A percentile compares a stretch with the other conserved stretches of the same genome.
Conservation (phyloP, 2,888 invertebrate genomes). For the Zygothrica quintamaculata region DNA sequence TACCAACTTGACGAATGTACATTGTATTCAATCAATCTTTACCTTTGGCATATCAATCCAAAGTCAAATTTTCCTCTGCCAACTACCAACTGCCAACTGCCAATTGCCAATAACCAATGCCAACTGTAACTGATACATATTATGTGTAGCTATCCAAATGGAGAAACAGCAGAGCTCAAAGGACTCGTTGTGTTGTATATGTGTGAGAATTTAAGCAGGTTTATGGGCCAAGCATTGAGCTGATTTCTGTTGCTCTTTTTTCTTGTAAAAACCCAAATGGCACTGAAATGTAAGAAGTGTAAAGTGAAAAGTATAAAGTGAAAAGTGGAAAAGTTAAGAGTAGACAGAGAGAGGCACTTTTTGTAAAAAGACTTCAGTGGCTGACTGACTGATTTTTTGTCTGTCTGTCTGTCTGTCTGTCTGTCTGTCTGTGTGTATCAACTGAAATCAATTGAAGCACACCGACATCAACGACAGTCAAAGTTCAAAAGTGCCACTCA, state of each 20-base stretch:
- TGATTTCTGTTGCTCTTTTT: constrained; percentile 44
- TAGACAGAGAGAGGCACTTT: constrained; percentile 14
- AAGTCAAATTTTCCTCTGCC: neutral
- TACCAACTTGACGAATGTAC: constrained; percentile 35
- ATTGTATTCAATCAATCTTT: constrained; percentile 28
- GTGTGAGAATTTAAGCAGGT: constrained; percentile 36
- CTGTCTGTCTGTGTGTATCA: constrained; percentile 41
- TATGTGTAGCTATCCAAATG: neutral
- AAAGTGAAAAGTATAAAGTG: constrained; percentile 14
- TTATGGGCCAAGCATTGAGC: constrained; percentile 35
- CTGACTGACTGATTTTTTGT: constrained; percentile 27
- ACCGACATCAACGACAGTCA: constrained; percentile 60
- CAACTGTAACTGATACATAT: constrained; percentile 1
- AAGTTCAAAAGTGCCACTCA: constrained; percentile 78
- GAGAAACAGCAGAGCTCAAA: neutral
- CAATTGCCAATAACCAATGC: neutral
- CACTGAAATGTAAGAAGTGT: neutral
- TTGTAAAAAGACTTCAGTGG: constrained; percentile 26
- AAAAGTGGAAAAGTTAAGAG: neutral
- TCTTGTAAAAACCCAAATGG: constrained; percentile 2
- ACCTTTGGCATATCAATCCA: constrained; percentile 16
- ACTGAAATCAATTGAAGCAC: constrained; percentile 67
- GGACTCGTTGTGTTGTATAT: constrained; percentile 20
- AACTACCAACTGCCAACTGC: neutral
- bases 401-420: constrained; percentile 20